Percentiles rank a stretch among this genome's conserved stretches.
Conservation (phyloP, 2,113 vertebrate species). For the Chloroceryle aenea region DNA sequence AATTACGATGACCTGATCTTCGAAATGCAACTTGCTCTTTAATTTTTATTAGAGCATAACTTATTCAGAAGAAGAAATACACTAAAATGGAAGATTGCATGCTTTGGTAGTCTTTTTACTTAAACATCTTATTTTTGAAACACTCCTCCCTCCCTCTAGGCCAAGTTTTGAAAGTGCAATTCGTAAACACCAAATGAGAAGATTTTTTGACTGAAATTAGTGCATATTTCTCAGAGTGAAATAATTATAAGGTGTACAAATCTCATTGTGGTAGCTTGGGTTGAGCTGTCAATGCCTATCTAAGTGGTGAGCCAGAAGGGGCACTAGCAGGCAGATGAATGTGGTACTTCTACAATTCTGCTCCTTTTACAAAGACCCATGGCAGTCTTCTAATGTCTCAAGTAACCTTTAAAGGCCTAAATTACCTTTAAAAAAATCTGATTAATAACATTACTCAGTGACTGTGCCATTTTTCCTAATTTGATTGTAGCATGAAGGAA, state of each 20-base stretch:
- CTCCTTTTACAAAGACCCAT: neutral
- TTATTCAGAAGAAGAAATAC: conserved; percentile 67
- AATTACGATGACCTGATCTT: conserved; percentile 94
- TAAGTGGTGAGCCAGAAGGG: neutral
- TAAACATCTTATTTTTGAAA: conserved; percentile 62
- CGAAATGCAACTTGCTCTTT: conserved; percentile 90
- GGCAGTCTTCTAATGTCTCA: neutral
- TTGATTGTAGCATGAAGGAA: neutral
- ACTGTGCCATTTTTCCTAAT: neutral
- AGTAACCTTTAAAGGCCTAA: neutral
- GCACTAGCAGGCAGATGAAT: neutral
- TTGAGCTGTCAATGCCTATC: neutral
- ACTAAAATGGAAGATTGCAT: conserved; percentile 60
- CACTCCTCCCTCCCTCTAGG: conserved; percentile 23
- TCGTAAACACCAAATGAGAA: conserved; percentile 11
- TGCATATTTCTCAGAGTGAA: neutral
- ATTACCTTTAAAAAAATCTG: neutral
- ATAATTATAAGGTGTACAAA: neutral
- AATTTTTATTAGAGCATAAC: conserved; percentile 82
- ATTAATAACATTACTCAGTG: neutral
- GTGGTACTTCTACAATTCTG: neutral
- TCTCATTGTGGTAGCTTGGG: neutral
- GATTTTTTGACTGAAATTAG: neutral
- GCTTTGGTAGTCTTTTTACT: conserved; percentile 47
- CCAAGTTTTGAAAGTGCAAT: conserved; percentile 45